Conservation (phyloP, 2,888 invertebrate species). For the Ptycholaimellus sp. region DNA sequence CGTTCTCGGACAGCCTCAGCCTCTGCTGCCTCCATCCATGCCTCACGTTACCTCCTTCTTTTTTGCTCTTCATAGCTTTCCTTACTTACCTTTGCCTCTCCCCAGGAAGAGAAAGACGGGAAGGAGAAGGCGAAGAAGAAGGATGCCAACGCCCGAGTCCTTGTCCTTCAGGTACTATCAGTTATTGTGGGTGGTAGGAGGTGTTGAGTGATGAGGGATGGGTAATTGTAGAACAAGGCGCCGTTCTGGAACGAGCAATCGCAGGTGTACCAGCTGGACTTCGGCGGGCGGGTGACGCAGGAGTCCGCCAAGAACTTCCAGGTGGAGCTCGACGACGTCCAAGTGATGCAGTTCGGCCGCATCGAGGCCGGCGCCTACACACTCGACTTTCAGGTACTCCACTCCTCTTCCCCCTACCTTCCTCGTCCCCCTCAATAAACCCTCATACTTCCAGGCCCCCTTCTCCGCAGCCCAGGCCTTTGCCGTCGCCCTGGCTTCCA, state of each 20-base stretch:
- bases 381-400: slow-evolving; percentile 82
- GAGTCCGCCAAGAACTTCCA: slow-evolving; percentile 99
- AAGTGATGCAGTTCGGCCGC: slow-evolving; percentile 98
- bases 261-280: slow-evolving; percentile 94
- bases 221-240: slow-evolving; percentile 73
- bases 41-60: too few species aligned
- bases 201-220: too few species aligned
- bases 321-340: slow-evolving; percentile 47
- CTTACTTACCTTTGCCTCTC: too few species aligned
- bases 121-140: not conserved
- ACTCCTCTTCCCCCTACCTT: too few species aligned
- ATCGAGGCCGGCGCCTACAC: slow-evolving; percentile 97
- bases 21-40: not conserved
- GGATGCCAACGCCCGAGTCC: not conserved
- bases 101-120: not conserved
- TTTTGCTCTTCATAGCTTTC: too few species aligned
- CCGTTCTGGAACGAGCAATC: slow-evolving; percentile 98
- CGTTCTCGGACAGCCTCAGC: too few species aligned
- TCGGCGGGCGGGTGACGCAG: slow-evolving; percentile 92
- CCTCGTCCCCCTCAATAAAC: too few species aligned
- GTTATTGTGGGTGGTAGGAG: not conserved
- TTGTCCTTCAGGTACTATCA: not conserved
- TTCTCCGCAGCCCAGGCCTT: slow-evolving; percentile 95
- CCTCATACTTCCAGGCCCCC: slow-evolving; percentile 71
- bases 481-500: slow-evolving; percentile 84